Base-by-base conservation (phyloP, 1,140 invertebrate species). In the Drosophila pseudoananassae region DNA sequence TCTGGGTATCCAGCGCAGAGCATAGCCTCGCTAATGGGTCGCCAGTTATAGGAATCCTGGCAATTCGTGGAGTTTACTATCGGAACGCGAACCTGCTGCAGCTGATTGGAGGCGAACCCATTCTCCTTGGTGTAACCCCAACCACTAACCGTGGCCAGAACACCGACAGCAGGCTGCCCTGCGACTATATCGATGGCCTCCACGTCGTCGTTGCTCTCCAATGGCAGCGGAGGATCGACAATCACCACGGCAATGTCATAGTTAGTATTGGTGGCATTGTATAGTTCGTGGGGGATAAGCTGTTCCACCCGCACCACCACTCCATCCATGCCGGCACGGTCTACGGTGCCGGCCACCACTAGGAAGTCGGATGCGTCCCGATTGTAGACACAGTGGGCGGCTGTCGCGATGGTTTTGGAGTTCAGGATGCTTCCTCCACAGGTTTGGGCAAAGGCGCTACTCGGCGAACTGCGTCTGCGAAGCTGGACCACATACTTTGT, bases 1-100 rank as follows among this genome's bases (percentile, higher is more conserved):
- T 23, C 52, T 0, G 49, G 9, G 0, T 71, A 10, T 1, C 95
- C 95, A n/a, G 96, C 95, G 74, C 96, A 96, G 1, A 96, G 82
- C 94, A 96, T 95, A 3, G 93, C 93, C 2, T 93, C 81, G 0
- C 93, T 94, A n/a, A 96, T 92, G 9, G 77, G 50, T 71, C 91
- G 25, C 82, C 70, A 29, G 6, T 46, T 33, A 43, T 93, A 92
- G 15, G 92, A 68, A 0, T 66, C 33, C 25, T 78, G 78, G 92
- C 94, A 76, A 82, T 92, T 60, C 80, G 93, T 0, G 92, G 82
- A 92, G 92, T 94, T 12, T 68, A 90, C 72, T 10, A 91, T 27
- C 0, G 79, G 70, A 0, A 91, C 72, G 2, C 69, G 52, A 5
- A 81, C 77, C 29, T 72, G 76, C 49, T 78, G 72, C 51, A 91